Conservation (phyloP, 1,140 invertebrate species). For the Vanessa tameamea region DNA sequence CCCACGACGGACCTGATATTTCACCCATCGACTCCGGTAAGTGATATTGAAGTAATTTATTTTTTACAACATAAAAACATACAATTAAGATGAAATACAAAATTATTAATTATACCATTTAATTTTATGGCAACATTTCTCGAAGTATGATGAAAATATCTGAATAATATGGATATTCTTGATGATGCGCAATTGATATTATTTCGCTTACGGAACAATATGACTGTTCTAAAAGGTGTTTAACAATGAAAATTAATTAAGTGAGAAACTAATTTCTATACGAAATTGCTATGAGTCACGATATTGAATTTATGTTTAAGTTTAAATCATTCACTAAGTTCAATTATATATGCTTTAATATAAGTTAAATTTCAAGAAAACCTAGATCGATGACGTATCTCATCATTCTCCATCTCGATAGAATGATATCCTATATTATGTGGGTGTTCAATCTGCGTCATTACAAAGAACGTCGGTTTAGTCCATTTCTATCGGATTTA, state of each 20-base stretch:
- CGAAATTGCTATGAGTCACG: too few species aligned
- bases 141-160: not conserved
- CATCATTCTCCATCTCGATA: not conserved
- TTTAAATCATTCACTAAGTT: not conserved
- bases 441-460: slow-evolving; percentile 9
- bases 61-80: not conserved
- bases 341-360: not conserved
- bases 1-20: slow-evolving; percentile 65
- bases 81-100: not conserved
- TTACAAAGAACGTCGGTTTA: not conserved
- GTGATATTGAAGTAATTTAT: slow-evolving; percentile 35
- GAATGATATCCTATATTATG: not conserved
- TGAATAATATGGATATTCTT: not conserved
- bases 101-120: not conserved
- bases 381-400: not conserved
- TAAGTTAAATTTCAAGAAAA: not conserved
- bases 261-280: too few species aligned
- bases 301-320: too few species aligned
- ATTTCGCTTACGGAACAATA: not conserved
- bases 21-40: slow-evolving; percentile 64
- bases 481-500: not conserved
- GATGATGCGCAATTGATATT: slow-evolving; percentile 22
- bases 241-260: too few species aligned
- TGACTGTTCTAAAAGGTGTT: not conserved
- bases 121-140: not conserved